Evolutionary conservation across 2,888 invertebrate species (phyloP), one percentile per base, ranked within the genome.

Genomic region (Synanthedon formicaeformis): DNA sequence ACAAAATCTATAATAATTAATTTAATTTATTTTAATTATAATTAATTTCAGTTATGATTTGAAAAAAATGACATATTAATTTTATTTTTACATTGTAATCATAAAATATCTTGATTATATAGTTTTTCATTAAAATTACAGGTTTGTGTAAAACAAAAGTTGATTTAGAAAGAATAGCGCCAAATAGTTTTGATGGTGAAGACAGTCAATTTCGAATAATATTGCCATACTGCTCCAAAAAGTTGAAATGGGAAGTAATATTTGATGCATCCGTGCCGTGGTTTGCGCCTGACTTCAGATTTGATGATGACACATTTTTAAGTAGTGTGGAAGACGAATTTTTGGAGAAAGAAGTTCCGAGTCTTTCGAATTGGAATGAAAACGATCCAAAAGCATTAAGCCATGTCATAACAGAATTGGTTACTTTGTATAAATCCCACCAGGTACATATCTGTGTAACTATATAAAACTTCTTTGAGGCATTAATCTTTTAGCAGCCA

Each of bases 221-320:
- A 14, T 84, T 94, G 52, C 93, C 94, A 0, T 94, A 91, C 71
- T 93, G 92, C 56, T 92, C 91, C 2, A 90, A 90, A 58, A 86
- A 83, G 56, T 71, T 94, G 4, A 88, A 88, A 60, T 93, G 93
- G 92, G 91, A 92, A 66, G 83, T 94, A 12, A 78, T 93, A 55
- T 94, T 94, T 75, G 91, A 93, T 69, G 77, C 84, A 0, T 75
- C 85, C 13, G 78, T 82, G 51, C 91, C 91, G 5, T 90, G 91
- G 73, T 90, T 91, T 65, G 91, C 93, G 4, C 93, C 94, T 1
- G 94, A 94, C 71, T 93, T 94, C 67, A 88, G 91, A 63, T 93
- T 94, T 73, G 90, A 92, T 60, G 92, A 93, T 71, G 90, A 91
- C 48, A 84, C 79, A 51, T 94, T 94, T 72, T 74, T 91, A 27